phyloP scores from a whole-genome alignment of 2,113 vertebrate genomes.

The Chelonoidis abingdonii region DNA sequence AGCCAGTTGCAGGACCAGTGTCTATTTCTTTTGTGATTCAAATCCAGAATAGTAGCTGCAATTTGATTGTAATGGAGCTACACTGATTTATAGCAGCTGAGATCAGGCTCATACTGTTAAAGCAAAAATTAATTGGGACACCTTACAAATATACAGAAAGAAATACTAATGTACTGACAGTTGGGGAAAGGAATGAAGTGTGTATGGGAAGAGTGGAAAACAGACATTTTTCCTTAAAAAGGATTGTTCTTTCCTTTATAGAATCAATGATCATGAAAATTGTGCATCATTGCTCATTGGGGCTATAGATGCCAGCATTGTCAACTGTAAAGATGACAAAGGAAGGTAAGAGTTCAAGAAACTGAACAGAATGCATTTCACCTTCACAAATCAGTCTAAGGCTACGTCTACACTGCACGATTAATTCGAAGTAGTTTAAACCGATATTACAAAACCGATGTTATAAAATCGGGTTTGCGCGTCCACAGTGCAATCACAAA shows the following conservation, averaged over 20 bases:
- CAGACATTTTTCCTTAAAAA: not conserved
- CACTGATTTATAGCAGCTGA: not conserved
- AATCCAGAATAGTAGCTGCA: not conserved
- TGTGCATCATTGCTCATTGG: slow-evolving; percentile 93
- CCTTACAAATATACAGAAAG: not conserved
- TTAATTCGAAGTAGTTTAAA: too few relatives aligned
- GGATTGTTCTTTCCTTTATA: slow-evolving; percentile 66
- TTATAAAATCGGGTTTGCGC: too few relatives aligned
- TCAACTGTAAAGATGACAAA: slow-evolving; percentile 90
- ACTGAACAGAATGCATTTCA: not conserved
- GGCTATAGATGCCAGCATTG: slow-evolving; percentile 90
- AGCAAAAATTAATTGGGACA: not conserved
- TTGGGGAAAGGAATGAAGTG: not conserved
- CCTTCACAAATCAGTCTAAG: not conserved
- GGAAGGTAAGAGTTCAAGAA: slow-evolving; percentile 82
- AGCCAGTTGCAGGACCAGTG: not conserved
- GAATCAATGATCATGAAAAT: slow-evolving; percentile 92
- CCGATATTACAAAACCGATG: too few relatives aligned
- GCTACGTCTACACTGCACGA: too few relatives aligned
- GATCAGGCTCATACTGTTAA: not conserved
- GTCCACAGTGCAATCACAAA: too few relatives aligned
- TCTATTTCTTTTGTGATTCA: not conserved
- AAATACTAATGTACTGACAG: not conserved
- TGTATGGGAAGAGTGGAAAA: not conserved
- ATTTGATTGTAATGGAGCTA: not conserved